Percentiles rank a stretch among this genome's conserved stretches.
These are phyloP conservation scores for Sphaeramia orbicularis DNA, from an alignment of 2,797 vertebrate genomes.

Conservation along the genomic window DNA sequence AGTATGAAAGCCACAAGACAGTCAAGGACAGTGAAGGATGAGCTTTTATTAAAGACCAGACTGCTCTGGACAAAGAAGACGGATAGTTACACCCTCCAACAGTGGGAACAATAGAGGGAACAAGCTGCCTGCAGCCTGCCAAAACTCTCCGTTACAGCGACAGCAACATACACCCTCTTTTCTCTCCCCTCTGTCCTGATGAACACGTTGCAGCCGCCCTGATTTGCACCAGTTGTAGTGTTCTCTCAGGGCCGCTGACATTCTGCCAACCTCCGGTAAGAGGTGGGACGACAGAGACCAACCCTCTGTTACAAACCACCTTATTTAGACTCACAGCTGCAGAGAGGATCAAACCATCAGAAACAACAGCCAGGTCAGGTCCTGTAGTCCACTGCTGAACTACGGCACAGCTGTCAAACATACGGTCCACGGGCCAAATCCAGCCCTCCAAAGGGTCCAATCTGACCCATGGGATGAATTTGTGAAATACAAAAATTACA, in stretches of 20 bases:
- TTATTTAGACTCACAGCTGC: not conserved
- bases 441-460: no score
- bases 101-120: constrained; percentile 60
- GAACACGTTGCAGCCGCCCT: constrained; percentile 37
- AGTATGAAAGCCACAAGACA: constrained; percentile 3
- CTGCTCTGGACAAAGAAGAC: constrained; percentile 66
- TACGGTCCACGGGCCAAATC: no score
- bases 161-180: constrained; percentile 32
- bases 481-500: no score
- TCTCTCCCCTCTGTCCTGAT: constrained; percentile 34
- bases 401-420: no score
- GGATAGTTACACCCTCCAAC: constrained; percentile 64
- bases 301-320: not conserved
- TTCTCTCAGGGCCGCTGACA: constrained; percentile 20
- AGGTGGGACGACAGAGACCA: constrained; percentile 13
- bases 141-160: constrained; percentile 31
- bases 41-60: constrained; percentile 62
- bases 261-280: constrained; percentile 17
- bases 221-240: constrained; percentile 9
- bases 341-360: not conserved
- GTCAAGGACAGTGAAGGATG: constrained; percentile 66
- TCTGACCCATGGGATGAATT: no score
- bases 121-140: constrained; percentile 58
- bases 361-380: no score
- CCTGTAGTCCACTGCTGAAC: no score